A percentile compares a stretch with the other conserved stretches of the same genome.
These are phyloP conservation scores for Cervus canadensis DNA, from an alignment of 2,113 vertebrate species.

Conservation along the genomic window DNA sequence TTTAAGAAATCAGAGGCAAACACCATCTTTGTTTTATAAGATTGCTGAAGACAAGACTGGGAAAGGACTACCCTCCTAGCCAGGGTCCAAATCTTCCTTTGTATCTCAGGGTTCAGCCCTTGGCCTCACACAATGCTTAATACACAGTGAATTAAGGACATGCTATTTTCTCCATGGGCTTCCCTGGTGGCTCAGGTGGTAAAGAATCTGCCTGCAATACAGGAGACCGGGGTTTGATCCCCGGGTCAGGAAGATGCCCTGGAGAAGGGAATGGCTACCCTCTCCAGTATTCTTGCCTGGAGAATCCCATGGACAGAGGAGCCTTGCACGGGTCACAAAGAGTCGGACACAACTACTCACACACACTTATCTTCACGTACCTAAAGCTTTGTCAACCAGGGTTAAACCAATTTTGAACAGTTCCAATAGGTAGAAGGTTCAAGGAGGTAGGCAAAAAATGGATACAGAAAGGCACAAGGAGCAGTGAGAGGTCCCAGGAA, in stretches of 20 bases:
- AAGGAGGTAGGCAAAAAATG: not conserved
- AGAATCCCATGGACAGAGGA: not conserved
- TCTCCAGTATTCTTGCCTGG: not conserved
- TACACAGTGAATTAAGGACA: not conserved
- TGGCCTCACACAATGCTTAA: not conserved
- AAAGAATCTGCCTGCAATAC: not conserved
- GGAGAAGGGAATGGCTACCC: not conserved
- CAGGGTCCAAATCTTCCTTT: not conserved
- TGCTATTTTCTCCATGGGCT: not conserved
- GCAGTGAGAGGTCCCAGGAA: not conserved
- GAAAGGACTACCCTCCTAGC: not conserved
- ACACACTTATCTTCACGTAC: not conserved
- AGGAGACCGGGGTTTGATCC: not conserved
- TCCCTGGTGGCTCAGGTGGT: not conserved
- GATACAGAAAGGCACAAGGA: not conserved
- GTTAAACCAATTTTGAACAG: not conserved
- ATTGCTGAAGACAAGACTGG: not conserved
- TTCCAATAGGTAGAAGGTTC: not conserved
- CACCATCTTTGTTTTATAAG: not conserved
- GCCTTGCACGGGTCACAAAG: accelerated
- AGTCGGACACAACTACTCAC: not conserved
- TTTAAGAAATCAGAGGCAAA: not conserved
- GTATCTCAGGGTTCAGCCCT: not conserved
- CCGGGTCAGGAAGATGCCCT: not conserved
- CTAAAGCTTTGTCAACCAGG: not conserved